A percentile compares a stretch with the other conserved stretches of the same genome.
Evolutionary conservation across 2,797 vertebrate genomes (phyloP).

Genomic region (Crocidura indochinensis): DNA sequence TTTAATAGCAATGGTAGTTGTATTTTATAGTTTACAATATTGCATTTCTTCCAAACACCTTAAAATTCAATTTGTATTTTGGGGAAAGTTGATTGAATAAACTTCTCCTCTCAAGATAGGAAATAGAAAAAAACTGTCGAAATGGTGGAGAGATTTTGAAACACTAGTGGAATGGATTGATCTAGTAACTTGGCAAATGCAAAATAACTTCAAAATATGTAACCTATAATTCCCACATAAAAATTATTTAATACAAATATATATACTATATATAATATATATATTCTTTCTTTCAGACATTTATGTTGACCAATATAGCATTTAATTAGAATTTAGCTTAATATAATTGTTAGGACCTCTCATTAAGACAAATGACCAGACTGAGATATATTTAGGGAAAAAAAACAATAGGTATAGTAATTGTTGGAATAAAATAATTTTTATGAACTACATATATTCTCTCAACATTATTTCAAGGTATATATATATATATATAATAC

Average conservation of each 20-base stretch:
- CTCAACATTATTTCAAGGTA: background rate
- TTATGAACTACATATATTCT: background rate
- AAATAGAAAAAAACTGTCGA: too few species aligned
- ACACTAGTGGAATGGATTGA: too few species aligned
- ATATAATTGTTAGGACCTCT: background rate
- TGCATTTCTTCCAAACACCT: conserved; percentile 4
- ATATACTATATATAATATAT: too few species aligned
- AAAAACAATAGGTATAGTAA: background rate
- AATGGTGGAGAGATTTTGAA: too few species aligned
- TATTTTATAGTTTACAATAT: background rate
- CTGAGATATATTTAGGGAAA: background rate
- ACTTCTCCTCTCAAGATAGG: background rate
- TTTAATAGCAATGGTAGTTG: background rate
- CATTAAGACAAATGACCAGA: background rate
- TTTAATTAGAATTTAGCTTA: background rate
- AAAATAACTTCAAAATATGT: too few species aligned
- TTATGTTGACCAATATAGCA: background rate
- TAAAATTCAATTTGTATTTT: background rate
- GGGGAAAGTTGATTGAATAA: background rate
- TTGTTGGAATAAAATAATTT: background rate
- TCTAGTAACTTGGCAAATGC: too few species aligned
- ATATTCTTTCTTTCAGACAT: background rate
- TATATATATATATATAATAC: too few species aligned
- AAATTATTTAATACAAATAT: too few species aligned
- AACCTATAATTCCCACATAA: too few species aligned